Conservation (phyloP, 1,140 invertebrate genomes). For the Aphelenchoides besseyi region DNA sequence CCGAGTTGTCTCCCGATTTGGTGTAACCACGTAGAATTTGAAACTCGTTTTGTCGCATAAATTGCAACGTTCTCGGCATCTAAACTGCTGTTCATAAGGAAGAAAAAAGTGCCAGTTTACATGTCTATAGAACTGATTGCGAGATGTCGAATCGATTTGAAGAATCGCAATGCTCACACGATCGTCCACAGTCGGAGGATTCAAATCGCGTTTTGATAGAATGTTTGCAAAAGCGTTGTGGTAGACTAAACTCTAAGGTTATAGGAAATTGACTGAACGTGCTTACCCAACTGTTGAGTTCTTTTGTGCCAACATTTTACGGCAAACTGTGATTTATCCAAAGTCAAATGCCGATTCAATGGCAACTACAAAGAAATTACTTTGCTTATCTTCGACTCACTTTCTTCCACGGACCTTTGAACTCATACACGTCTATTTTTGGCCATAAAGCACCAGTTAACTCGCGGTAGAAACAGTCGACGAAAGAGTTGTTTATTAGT, state of each 20-base stretch:
- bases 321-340: slow-evolving; percentile 30
- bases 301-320: slow-evolving; percentile 5
- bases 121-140: slow-evolving; percentile 50
- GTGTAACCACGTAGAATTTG: slow-evolving; percentile 53
- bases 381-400: neutral
- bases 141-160: slow-evolving; percentile 47
- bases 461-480: slow-evolving; percentile 26
- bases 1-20: slow-evolving; percentile 46
- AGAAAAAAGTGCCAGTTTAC: too few species aligned
- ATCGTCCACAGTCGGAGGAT: neutral
- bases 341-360: slow-evolving; percentile 6
- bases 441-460: slow-evolving; percentile 22
- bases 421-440: neutral
- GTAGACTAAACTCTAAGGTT: slow-evolving; percentile 31
- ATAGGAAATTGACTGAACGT: neutral
- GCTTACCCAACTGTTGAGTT: slow-evolving; percentile 11
- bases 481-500: neutral
- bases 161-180: slow-evolving; percentile 34
- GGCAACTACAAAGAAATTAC: slow-evolving; percentile 11
- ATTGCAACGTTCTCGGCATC: slow-evolving; percentile 51
- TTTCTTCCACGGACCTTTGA: slow-evolving; percentile 7
- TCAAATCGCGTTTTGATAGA: slow-evolving; percentile 9
- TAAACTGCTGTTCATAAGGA: too few species aligned
- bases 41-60: slow-evolving; percentile 51
- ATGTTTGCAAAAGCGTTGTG: slow-evolving; percentile 42